phyloP scores from a whole-genome alignment of 2,797 vertebrate genomes.

The Anabas testudineus region DNA sequence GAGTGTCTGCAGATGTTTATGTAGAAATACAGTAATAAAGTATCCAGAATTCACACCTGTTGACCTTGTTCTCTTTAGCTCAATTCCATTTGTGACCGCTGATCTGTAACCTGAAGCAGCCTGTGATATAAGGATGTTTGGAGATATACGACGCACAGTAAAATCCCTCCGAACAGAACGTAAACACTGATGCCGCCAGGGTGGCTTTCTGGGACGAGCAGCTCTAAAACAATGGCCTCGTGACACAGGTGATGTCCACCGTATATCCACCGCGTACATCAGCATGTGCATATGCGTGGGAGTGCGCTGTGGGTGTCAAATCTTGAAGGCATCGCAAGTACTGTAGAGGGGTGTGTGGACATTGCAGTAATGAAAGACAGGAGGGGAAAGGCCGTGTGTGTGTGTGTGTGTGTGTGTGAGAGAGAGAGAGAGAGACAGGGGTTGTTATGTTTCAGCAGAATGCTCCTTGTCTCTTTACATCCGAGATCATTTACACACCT shows the following conservation, averaged over 20 bases:
- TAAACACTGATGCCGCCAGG: constrained; percentile 65
- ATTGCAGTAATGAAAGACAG: constrained; percentile 5
- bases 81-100: constrained; percentile 57
- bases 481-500: constrained; percentile 23
- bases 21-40: constrained; percentile 36
- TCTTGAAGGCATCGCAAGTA: constrained; percentile 15
- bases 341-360: constrained; percentile 20
- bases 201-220: constrained; percentile 53
- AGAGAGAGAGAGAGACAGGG: too few relatives aligned
- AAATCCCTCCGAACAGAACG: constrained; percentile 63
- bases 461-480: constrained; percentile 37
- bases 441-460: constrained; percentile 21
- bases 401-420: too few relatives aligned
- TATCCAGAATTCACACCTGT: constrained; percentile 39
- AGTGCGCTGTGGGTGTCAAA: constrained; percentile 12
- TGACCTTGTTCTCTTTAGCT: constrained; percentile 56
- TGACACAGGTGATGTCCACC: constrained; percentile 57
- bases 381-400: not conserved
- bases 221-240: constrained; percentile 66
- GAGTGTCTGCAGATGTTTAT: constrained; percentile 10
- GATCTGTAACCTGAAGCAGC: constrained; percentile 62
- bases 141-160: constrained; percentile 66
- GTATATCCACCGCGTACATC: constrained; percentile 28
- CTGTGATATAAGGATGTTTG: constrained; percentile 51
- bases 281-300: not conserved